Percentiles rank a stretch among this genome's conserved stretches.
Evolutionary conservation across 2,888 invertebrate species (phyloP).

Genomic region (Thymelicus lineola): DNA sequence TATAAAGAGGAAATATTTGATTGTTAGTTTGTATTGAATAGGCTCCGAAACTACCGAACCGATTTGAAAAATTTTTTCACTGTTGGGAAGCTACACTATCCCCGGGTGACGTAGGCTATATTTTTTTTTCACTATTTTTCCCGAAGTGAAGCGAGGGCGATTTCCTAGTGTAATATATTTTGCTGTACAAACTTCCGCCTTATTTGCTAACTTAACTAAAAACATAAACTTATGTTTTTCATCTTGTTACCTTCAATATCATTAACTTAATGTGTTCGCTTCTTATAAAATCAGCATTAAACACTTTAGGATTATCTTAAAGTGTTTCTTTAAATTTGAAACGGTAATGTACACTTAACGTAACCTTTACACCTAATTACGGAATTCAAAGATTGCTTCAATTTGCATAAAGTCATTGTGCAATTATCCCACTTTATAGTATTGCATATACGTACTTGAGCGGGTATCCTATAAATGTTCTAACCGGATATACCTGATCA

Average conservation of each 20-base stretch:
- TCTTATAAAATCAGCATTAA: not conserved
- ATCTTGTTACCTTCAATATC: not conserved
- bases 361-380: slow-evolving; percentile 11
- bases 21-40: too few species aligned
- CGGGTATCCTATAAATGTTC: slow-evolving; percentile 1
- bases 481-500: slow-evolving; percentile 24
- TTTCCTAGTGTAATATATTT: too few species aligned
- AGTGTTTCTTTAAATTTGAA: not conserved
- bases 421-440: slow-evolving; percentile 10
- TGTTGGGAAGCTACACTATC: too few species aligned
- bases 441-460: not conserved
- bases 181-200: not conserved
- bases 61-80: too few species aligned
- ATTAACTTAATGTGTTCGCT: not conserved
- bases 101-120: too few species aligned
- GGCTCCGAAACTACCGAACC: too few species aligned
- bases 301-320: not conserved
- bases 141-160: too few species aligned
- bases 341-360: not conserved
- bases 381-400: slow-evolving; percentile 13
- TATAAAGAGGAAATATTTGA: too few species aligned
- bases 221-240: not conserved
- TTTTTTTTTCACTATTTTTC: too few species aligned
- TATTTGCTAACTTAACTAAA: slow-evolving; percentile 2
- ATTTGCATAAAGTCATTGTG: slow-evolving; percentile 12